Conservation (phyloP, 2,888 invertebrate genomes). For the Tenthredo distinguenda region DNA sequence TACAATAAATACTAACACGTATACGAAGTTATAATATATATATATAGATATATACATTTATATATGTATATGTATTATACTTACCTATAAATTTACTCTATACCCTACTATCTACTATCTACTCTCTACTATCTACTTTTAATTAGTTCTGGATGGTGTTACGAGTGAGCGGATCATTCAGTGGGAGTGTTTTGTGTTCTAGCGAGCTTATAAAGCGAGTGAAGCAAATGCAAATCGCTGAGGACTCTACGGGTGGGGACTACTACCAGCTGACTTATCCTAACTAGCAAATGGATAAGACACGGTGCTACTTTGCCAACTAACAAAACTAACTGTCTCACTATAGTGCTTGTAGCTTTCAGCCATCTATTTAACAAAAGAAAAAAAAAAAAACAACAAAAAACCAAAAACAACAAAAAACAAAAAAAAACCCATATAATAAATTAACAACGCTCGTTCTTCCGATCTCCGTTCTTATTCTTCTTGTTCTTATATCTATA, state of each 20-base stretch:
- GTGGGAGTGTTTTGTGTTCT: conserved; percentile 75
- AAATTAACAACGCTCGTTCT: not conserved
- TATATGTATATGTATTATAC: not conserved
- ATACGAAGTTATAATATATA: not conserved
- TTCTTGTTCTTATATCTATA: not conserved
- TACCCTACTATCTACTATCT: not conserved
- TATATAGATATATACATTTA: not conserved
- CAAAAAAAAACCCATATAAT: not conserved
- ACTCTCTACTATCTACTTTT: conserved; percentile 5
- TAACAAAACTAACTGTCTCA: conserved; percentile 62
- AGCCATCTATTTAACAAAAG: not conserved
- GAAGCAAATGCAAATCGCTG: conserved; percentile 75
- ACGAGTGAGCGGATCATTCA: conserved; percentile 58
- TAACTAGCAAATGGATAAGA: conserved; percentile 68
- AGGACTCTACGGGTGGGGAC: conserved; percentile 76
- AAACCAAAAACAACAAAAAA: not conserved
- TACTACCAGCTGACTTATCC: conserved; percentile 77
- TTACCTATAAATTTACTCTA: not conserved
- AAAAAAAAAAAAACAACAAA: not conserved
- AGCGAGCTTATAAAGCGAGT: conserved; percentile 75
- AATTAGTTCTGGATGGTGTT: conserved; percentile 35
- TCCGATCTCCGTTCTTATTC: not conserved
- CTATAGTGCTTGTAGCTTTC: not conserved
- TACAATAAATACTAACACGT: not conserved
- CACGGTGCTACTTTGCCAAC: conserved; percentile 62